Conservation (phyloP, 2,888 invertebrate genomes). For the Sarcophaga rosellei region DNA sequence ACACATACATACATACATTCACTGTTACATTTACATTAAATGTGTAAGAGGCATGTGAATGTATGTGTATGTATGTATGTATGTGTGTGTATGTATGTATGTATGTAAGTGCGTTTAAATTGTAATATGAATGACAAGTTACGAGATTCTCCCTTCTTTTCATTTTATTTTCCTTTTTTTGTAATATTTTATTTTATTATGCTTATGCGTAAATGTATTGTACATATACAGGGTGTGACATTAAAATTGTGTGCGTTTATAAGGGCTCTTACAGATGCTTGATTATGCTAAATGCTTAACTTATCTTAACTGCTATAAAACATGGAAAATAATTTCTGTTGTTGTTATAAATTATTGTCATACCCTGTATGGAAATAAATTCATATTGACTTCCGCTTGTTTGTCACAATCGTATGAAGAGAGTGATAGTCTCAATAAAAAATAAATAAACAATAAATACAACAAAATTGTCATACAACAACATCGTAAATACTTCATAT, state of each 20-base stretch:
- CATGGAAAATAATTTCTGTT: too few species aligned
- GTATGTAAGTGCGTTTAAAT: constrained; percentile 28
- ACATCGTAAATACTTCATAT: constrained; percentile 13
- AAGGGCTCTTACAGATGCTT: too few species aligned
- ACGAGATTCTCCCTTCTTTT: constrained; percentile 9
- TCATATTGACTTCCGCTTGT: constrained; percentile 37
- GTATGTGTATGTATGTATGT: background rate
- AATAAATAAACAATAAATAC: constrained; percentile 23
- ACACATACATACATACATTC: too few species aligned
- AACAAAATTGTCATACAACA: background rate
- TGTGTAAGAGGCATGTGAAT: too few species aligned
- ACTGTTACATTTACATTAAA: too few species aligned
- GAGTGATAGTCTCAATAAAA: background rate
- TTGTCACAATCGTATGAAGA: constrained; percentile 1
- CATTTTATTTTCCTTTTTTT: background rate
- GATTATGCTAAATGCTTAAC: too few species aligned
- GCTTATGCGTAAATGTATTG: too few species aligned
- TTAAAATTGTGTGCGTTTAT: too few species aligned
- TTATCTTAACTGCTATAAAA: too few species aligned
- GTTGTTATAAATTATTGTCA: background rate
- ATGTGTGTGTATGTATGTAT: background rate
- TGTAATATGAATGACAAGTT: constrained; percentile 12
- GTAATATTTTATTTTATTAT: background rate
- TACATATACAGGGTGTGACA: too few species aligned
- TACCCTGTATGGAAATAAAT: background rate